Evolutionary conservation across 2,888 invertebrate genomes (phyloP).

Genomic region (Melipona bicolor): DNA sequence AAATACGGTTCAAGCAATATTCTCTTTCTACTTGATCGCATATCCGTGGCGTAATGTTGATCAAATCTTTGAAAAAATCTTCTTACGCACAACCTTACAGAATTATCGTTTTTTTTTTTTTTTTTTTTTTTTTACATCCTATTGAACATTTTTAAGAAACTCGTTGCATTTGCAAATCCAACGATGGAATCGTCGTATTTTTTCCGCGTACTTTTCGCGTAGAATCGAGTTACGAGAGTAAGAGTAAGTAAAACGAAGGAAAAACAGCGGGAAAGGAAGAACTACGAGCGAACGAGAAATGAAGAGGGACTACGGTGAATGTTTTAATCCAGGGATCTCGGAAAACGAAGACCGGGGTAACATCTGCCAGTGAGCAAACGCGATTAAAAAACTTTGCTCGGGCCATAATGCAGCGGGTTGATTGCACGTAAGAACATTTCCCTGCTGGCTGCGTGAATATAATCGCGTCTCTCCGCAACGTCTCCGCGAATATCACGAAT

Average conservation of each 20-base stretch:
- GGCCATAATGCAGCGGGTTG: constrained; percentile 47
- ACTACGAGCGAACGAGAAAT: constrained; percentile 65
- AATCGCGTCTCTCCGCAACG: constrained; percentile 27
- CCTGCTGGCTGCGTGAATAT: constrained; percentile 34
- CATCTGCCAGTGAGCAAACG: constrained; percentile 45
- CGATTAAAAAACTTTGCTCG: constrained; percentile 67
- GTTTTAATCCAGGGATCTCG: constrained; percentile 32
- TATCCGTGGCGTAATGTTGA: too few relatives aligned
- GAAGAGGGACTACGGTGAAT: constrained; percentile 36
- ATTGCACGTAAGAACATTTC: constrained; percentile 61
- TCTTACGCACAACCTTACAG: too few relatives aligned
- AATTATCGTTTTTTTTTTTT: neutral
- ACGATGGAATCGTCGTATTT: neutral
- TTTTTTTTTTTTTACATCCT: neutral
- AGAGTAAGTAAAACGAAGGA: neutral
- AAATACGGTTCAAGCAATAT: too few relatives aligned
- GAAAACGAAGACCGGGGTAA: constrained; percentile 37
- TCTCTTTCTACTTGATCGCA: too few relatives aligned
- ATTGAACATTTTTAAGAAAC: neutral
- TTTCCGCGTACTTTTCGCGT: neutral
- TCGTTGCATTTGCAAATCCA: neutral
- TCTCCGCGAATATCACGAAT: neutral
- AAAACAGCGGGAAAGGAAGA: neutral
- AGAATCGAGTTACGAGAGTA: neutral
- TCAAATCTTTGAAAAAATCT: too few relatives aligned